These are phyloP conservation scores for Himantopus leucocephalus DNA, from an alignment of 2,113 vertebrate genomes.

Conservation along the genomic window DNA sequence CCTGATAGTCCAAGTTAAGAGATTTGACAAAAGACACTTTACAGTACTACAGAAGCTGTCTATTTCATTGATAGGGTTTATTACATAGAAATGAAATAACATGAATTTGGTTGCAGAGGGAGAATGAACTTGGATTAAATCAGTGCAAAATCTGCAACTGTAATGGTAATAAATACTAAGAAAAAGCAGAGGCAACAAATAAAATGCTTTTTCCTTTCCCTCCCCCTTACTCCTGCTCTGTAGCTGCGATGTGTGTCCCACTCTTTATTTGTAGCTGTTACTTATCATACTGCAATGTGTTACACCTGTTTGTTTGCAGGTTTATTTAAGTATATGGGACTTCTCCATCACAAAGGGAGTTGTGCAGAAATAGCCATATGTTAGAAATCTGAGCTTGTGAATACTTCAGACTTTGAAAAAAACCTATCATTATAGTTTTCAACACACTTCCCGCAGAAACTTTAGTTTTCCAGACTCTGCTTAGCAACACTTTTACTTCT, in stretches of 20 bases:
- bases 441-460: neutral
- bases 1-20: neutral
- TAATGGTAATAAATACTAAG: neutral
- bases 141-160: neutral
- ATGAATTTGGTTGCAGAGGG: neutral
- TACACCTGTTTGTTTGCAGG: neutral
- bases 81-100: neutral
- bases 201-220: neutral
- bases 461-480: neutral
- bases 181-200: neutral
- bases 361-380: neutral
- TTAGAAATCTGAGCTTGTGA: neutral
- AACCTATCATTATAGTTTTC: neutral
- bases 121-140: neutral
- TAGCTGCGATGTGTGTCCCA: neutral
- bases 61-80: neutral
- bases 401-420: neutral
- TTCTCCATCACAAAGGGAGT: neutral
- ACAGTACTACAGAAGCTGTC: neutral
- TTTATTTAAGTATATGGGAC: neutral
- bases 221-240: neutral
- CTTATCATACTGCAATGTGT: neutral
- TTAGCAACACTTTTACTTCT: neutral
- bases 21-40: neutral
- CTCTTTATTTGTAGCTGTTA: neutral